phyloP scores from a whole-genome alignment of 2,797 vertebrate species.

The Phyllotis vaccarum region DNA sequence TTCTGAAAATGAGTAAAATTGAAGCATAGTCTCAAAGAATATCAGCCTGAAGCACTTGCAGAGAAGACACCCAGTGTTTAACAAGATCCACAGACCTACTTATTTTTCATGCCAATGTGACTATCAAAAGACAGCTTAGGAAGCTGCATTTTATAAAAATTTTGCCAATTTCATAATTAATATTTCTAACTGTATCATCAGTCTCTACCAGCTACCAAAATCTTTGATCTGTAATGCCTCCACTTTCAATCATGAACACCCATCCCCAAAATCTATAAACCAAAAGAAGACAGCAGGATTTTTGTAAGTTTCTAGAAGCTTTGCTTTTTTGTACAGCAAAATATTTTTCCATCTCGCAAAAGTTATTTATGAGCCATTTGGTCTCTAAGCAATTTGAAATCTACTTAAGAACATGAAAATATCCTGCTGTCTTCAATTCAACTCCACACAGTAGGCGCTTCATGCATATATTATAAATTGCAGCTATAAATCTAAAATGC shows the following conservation, averaged over 20 bases:
- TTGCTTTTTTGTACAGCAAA: neutral
- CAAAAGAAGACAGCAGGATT: neutral
- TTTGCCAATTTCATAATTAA: neutral
- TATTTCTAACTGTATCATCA: neutral
- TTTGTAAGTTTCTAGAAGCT: neutral
- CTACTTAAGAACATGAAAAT: neutral
- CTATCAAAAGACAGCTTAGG: neutral
- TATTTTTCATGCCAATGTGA: neutral
- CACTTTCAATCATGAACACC: neutral
- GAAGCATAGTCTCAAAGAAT: neutral
- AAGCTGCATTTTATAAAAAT: neutral
- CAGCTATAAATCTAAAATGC: neutral
- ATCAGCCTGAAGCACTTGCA: neutral
- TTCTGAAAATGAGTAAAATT: neutral
- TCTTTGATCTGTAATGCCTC: neutral
- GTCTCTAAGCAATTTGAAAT: neutral
- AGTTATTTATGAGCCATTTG: constrained; percentile 2
- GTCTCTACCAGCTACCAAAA: neutral
- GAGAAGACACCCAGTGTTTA: neutral
- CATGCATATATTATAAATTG: neutral
- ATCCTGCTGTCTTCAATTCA: neutral
- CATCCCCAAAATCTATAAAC: neutral
- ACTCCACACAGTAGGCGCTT: neutral
- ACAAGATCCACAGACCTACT: neutral
- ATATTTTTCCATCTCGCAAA: neutral